Evolutionary conservation across 2,113 vertebrate genomes (phyloP), one percentile per base, ranked within the genome.

Genomic region (Bubalus kerabau): DNA sequence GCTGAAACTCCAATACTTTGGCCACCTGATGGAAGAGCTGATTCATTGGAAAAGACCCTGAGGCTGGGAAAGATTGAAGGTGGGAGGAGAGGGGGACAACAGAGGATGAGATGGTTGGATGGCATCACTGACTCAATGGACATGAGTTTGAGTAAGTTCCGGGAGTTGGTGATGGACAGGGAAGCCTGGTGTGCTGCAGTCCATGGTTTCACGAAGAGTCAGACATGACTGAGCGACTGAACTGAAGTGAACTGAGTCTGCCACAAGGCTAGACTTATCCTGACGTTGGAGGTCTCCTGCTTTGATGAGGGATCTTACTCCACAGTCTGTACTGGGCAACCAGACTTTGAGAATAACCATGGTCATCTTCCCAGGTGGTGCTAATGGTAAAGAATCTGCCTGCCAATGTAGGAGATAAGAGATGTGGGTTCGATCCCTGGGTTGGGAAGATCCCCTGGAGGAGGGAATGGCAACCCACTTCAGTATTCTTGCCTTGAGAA

Each of bases 391-490:
- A 71, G 67, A 71, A 10, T 19, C n/a, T 12, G 19, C 67, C n/a
- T 71, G 67, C 19, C 67, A 71, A 12, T 12, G n/a, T 23, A 71
- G 67, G n/a, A 71, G 67, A 71, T 19, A 71, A 23, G 67, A 71
- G 67, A 71, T 12, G n/a, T 0, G 1, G 21, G n/a, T 71, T 71
- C 5, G 10, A 40, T 36, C 19, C n/a, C 67, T 0, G 19, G n/a
- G 10, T 40, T 71, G 67, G 67, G 67, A 71, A 71, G 67, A 71
- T 40, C 19, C 23, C 67, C n/a, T 71, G 67, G 67, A 71, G n/a
- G n/a, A 40, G 19, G n/a, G n/a, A 71, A 71, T 71, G 64, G 67
- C 67, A 40, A 71, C n/a, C n/a, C 19, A 71, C 67, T 36, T 71
- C n/a, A 71, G 67, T 71, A 71, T 23, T 40, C n/a, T 71, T 71